Evolutionary conservation across 2,113 vertebrate genomes (phyloP).

Genomic region (Egretta garzetta): DNA sequence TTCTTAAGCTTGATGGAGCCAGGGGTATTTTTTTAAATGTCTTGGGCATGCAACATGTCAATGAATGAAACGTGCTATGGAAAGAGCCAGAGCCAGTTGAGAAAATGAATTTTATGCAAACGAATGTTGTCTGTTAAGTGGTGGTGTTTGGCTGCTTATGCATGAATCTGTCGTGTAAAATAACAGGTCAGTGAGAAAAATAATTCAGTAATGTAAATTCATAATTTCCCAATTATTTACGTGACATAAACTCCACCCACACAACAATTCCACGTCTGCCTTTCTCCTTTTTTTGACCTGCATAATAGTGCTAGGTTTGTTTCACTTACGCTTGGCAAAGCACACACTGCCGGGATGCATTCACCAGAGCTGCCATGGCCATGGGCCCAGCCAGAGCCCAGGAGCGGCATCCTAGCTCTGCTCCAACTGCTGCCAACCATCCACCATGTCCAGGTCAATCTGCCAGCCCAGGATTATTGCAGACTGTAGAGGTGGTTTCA

Average conservation of each 20-base stretch:
- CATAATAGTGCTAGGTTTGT: background rate
- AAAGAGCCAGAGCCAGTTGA: background rate
- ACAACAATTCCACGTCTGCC: background rate
- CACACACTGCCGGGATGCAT: fast-evolving
- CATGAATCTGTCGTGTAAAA: background rate
- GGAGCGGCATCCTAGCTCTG: background rate
- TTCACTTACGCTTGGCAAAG: background rate
- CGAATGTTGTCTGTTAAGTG: background rate
- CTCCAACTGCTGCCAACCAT: background rate
- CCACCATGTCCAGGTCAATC: background rate
- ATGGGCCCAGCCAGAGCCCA: background rate
- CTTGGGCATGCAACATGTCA: background rate
- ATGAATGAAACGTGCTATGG: background rate
- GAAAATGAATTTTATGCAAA: background rate
- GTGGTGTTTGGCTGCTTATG: background rate
- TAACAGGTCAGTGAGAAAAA: background rate
- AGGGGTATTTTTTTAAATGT: background rate
- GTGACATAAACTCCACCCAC: background rate
- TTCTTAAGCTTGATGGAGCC: background rate
- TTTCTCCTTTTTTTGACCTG: background rate
- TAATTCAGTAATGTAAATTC: background rate
- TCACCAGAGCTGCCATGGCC: fast-evolving
- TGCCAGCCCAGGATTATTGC: background rate
- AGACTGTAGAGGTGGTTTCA: background rate
- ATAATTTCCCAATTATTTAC: background rate